Evolutionary conservation across 2,113 vertebrate genomes (phyloP).

Genomic region (Macquaria australasica): DNA sequence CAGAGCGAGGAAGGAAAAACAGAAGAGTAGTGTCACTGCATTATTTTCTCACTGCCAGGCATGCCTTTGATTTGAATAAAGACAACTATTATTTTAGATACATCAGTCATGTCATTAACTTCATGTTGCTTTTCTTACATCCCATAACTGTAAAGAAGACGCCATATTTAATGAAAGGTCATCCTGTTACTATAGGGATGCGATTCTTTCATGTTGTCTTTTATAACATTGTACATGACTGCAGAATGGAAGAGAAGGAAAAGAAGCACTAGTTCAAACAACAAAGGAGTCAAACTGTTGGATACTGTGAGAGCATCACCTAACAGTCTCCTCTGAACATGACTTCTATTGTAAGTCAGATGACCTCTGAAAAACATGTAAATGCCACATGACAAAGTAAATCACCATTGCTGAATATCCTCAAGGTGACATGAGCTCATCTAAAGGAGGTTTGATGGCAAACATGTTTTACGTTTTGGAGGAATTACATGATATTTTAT

Average conservation of each 20-base stretch:
- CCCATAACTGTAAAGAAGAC: constrained; percentile 47
- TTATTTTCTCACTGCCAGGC: constrained; percentile 59
- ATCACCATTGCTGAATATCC: constrained; percentile 40
- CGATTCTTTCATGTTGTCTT: constrained; percentile 60
- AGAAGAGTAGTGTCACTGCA: constrained; percentile 47
- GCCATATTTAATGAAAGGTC: constrained; percentile 62
- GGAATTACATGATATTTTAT: constrained; percentile 16
- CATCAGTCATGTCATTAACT: constrained; percentile 57
- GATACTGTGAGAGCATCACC: background rate
- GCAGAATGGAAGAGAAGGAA: constrained; percentile 23
- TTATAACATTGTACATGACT: constrained; percentile 45
- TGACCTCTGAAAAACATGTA: constrained; percentile 56
- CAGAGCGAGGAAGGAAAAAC: constrained; percentile 28
- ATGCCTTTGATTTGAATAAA: constrained; percentile 65
- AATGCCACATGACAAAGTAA: constrained; percentile 36
- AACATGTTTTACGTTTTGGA: constrained; percentile 58
- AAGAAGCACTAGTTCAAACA: background rate
- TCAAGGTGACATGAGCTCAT: constrained; percentile 48
- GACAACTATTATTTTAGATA: constrained; percentile 53
- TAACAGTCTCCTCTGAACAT: constrained; percentile 31
- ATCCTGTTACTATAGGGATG: constrained; percentile 28
- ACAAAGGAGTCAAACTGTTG: background rate
- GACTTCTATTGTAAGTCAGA: constrained; percentile 17
- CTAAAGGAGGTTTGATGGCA: constrained; percentile 40
- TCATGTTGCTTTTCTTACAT: constrained; percentile 60